These are phyloP conservation scores for Corythornis madagascariensis DNA, from an alignment of 2,113 vertebrate species.

Conservation along the genomic window DNA sequence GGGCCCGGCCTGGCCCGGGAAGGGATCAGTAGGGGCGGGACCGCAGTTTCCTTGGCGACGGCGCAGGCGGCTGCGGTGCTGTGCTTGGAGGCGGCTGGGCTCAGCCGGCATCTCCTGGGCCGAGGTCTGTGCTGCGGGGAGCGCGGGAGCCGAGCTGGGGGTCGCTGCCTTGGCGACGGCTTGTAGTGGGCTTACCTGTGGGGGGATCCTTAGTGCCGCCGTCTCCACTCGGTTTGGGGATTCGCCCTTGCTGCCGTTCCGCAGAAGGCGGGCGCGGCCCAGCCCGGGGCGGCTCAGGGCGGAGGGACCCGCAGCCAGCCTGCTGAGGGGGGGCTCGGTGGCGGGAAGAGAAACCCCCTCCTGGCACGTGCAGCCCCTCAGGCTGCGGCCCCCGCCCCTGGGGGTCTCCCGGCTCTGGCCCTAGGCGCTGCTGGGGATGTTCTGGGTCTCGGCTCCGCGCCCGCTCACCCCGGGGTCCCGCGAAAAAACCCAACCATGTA, in stretches of 20 bases:
- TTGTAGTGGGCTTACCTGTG: accelerated
- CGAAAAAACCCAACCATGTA: too few species aligned
- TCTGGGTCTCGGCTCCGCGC: not conserved
- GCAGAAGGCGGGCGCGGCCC: too few species aligned
- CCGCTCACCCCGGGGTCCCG: not conserved
- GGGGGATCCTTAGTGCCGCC: too few species aligned
- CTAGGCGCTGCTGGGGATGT: not conserved
- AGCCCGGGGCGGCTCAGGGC: too few species aligned
- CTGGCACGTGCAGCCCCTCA: not conserved
- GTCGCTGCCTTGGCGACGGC: not conserved
- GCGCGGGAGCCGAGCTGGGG: not conserved
- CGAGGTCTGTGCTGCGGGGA: not conserved
- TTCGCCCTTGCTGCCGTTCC: not conserved
- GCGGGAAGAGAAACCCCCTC: not conserved
- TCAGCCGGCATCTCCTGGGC: not conserved
- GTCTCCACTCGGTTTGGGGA: too few species aligned
- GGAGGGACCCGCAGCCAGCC: too few species aligned
- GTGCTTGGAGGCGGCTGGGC: not conserved
- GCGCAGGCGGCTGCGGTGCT: not conserved
- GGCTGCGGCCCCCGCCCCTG: not conserved
- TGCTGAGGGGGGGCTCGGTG: not conserved
- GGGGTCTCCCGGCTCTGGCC: not conserved
- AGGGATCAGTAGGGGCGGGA: not conserved
- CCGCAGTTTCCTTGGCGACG: conserved; percentile 38
- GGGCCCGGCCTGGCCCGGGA: too few species aligned